Evolutionary conservation across 2,888 invertebrate species (phyloP).

Genomic region (Hypolimnas misippus): DNA sequence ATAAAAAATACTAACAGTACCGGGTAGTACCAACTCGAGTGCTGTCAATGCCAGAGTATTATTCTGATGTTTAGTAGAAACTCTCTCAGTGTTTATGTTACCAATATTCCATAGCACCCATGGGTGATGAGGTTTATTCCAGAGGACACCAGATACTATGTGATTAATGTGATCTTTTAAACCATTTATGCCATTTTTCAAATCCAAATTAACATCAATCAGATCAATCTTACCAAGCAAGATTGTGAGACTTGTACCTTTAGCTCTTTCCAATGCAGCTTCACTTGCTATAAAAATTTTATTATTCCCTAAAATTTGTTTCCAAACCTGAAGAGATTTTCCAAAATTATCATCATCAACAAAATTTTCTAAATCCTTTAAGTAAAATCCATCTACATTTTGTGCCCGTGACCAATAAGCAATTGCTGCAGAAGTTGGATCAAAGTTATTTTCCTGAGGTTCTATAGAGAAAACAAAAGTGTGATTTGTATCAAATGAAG

Average conservation of each 20-base stretch:
- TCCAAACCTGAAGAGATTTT: conserved; percentile 87
- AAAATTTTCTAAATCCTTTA: conserved; percentile 90
- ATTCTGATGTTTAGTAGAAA: conserved; percentile 84
- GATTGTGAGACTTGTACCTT: conserved; percentile 78
- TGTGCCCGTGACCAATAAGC: conserved; percentile 79
- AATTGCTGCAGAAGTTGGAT: conserved; percentile 68
- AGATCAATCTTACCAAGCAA: conserved; percentile 88
- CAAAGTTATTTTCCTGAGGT: conserved; percentile 55
- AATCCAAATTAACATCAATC: conserved; percentile 87
- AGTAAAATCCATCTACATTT: conserved; percentile 95
- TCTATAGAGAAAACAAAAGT: conserved; percentile 76
- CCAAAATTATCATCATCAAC: conserved; percentile 84
- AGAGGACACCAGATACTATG: conserved; percentile 83
- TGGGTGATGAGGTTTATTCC: conserved; percentile 86
- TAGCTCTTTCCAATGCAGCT: conserved; percentile 75
- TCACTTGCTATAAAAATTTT: conserved; percentile 88
- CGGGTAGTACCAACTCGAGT: conserved; percentile 92
- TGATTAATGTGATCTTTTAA: conserved; percentile 85
- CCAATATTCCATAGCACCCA: conserved; percentile 93
- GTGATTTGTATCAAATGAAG: conserved; percentile 53
- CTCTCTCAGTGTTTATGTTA: conserved; percentile 84
- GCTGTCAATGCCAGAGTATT: conserved; percentile 88
- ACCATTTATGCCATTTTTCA: conserved; percentile 81
- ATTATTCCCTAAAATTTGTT: conserved; percentile 84
- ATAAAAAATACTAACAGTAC: conserved; percentile 93